Percentiles rank a stretch among this genome's conserved stretches.
These are phyloP conservation scores for Hypocryptadius cinnamomeus DNA, from an alignment of 2,113 vertebrate species.

Conservation along the genomic window DNA sequence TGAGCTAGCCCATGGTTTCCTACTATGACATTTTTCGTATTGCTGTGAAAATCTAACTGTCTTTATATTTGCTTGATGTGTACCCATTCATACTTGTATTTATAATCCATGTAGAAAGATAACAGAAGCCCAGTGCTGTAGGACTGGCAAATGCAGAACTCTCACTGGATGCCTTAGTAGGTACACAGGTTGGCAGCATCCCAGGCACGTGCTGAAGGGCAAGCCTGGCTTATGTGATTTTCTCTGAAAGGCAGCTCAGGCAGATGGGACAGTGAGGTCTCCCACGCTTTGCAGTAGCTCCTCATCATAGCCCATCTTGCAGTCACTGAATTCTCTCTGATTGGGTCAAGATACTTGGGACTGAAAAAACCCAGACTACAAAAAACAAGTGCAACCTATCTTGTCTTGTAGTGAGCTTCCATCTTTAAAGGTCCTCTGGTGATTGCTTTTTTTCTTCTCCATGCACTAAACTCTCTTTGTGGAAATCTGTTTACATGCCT, in stretches of 20 bases:
- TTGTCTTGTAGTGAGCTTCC: background rate
- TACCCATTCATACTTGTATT: background rate
- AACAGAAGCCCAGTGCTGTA: background rate
- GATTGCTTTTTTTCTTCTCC: background rate
- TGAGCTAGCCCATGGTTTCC: conserved; percentile 27
- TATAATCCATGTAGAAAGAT: background rate
- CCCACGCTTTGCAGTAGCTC: background rate
- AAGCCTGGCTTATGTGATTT: background rate
- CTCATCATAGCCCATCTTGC: background rate
- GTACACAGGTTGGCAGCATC: background rate
- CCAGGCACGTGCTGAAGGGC: background rate
- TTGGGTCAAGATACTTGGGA: background rate
- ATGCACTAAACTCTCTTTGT: background rate
- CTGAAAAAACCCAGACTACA: background rate
- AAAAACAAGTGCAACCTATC: background rate
- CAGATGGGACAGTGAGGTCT: background rate
- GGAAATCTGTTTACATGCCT: background rate
- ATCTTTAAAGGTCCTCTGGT: background rate
- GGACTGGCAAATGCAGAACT: background rate
- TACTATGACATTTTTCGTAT: background rate
- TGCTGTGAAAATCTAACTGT: background rate
- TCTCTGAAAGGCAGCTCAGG: background rate
- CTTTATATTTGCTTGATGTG: background rate
- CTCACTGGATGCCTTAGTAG: background rate
- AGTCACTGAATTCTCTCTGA: background rate